phyloP scores from a whole-genome alignment of 2,888 invertebrate species.

The Caenorhabditis drosophilae region DNA sequence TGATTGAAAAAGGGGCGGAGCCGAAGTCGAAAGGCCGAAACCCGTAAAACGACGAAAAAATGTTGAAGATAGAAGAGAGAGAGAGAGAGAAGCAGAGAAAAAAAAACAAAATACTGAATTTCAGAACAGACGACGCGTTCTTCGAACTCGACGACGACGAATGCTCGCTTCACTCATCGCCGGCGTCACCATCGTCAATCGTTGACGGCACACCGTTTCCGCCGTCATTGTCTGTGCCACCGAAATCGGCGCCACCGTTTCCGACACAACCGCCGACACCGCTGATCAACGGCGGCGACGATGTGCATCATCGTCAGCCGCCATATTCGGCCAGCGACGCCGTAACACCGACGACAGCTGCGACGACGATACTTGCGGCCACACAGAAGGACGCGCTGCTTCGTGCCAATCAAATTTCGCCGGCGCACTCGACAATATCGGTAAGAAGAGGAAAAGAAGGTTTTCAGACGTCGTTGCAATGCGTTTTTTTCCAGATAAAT shows the following conservation, averaged over 20 bases:
- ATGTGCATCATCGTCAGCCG: conserved; percentile 18
- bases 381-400: conserved; percentile 14
- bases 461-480: no score
- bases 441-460: no score
- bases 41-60: neutral
- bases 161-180: conserved; percentile 18
- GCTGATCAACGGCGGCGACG: conserved; percentile 10
- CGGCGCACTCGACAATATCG: conserved; percentile 13
- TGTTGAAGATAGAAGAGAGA: no score
- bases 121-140: conserved; percentile 64
- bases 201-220: conserved; percentile 4
- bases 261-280: conserved; percentile 5
- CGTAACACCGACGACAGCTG: conserved; percentile 14
- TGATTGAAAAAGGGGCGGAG: neutral
- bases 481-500: conserved; percentile 13
- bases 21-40: neutral
- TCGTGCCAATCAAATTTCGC: conserved; percentile 13
- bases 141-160: conserved; percentile 58
- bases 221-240: conserved; percentile 26
- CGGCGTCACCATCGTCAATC: conserved; percentile 15
- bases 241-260: conserved; percentile 38
- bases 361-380: conserved; percentile 14
- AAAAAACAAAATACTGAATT: no score
- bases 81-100: no score
- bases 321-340: conserved; percentile 14